phyloP scores from a whole-genome alignment of 2,113 vertebrate species.

The Gracilinanus agilis region DNA sequence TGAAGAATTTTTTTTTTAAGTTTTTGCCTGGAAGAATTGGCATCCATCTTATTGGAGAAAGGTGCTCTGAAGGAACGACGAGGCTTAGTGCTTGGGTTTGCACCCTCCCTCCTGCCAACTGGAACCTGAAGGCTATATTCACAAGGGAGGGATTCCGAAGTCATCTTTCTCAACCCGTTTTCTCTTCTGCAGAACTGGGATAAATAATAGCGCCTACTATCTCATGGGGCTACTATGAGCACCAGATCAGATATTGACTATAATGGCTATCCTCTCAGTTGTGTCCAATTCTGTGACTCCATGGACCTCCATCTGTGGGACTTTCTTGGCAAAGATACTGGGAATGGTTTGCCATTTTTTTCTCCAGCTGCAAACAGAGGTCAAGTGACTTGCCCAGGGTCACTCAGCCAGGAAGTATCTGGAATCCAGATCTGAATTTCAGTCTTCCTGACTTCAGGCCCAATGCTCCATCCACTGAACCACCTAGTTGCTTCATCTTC shows the following conservation, averaged over 20 bases:
- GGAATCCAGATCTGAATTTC: too few relatives aligned
- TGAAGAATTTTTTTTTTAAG: not conserved
- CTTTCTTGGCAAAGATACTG: too few relatives aligned
- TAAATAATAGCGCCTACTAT: not conserved
- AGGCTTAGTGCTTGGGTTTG: not conserved
- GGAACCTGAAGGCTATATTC: not conserved
- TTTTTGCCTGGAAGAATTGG: constrained; percentile 21
- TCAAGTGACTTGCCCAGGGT: too few relatives aligned
- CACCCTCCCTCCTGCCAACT: not conserved
- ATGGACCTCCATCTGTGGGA: too few relatives aligned
- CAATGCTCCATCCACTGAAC: too few relatives aligned
- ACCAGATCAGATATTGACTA: not conserved
- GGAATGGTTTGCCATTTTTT: too few relatives aligned
- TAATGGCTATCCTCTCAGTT: not conserved
- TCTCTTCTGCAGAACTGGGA: not conserved
- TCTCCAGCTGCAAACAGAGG: too few relatives aligned
- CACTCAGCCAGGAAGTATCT: too few relatives aligned
- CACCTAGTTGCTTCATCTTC: not conserved
- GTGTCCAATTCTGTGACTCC: too few relatives aligned
- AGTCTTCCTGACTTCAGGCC: too few relatives aligned
- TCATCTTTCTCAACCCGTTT: not conserved
- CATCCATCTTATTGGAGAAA: constrained; percentile 21
- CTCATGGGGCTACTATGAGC: not conserved
- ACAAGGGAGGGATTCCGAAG: not conserved
- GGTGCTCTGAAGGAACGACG: not conserved